Evolutionary conservation across 2,888 invertebrate species (phyloP), one percentile per base, ranked within the genome.

Genomic region (Caenorhabditis sp.): DNA sequence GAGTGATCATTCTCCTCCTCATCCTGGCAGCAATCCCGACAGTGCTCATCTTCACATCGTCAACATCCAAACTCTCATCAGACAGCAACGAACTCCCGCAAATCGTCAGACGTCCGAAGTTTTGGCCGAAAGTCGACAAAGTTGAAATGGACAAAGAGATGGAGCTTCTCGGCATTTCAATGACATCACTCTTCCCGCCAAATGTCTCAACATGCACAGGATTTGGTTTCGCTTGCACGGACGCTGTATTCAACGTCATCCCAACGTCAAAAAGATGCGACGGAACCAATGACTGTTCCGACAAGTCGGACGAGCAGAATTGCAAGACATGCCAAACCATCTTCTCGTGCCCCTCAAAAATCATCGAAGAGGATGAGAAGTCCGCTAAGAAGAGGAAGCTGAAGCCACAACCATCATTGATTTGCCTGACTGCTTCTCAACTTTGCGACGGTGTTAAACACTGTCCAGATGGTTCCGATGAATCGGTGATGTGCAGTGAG

Each of bases 211-310:
- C 75, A 31, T 85, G 85, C 67, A 61, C 66, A 21, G 83, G 82
- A 14, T 84, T 81, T 59, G 85, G 85, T 27, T 85, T 85, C 73
- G 67, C 77, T 8, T 85, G 85, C 61, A 76, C 77, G 5, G 69
- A 67, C 21, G 61, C 76, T 14, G 83, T 85, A 59, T 63, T 68
- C 43, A 63, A 67, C 27, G 60, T 80, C 14, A 76, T 81, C 52
- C 63, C 76, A 12, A 77, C 80, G 1, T 66, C 76, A 43, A 64
- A 71, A 43, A 66, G 83, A 12, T 85, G 85, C 63, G 83, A 85
- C 65, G 85, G 85, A 12, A 38, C 70, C 57, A 59, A 61, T 3
- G 82, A 85, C 62, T 85, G 85, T 59, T 57, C 62, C 1, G 83
- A 84, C 59, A 80, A 76, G 21, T 76, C 78, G 12, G 85, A 85